These are phyloP conservation scores for Semnornis frantzii DNA, from an alignment of 2,113 vertebrate species.

Conservation along the genomic window DNA sequence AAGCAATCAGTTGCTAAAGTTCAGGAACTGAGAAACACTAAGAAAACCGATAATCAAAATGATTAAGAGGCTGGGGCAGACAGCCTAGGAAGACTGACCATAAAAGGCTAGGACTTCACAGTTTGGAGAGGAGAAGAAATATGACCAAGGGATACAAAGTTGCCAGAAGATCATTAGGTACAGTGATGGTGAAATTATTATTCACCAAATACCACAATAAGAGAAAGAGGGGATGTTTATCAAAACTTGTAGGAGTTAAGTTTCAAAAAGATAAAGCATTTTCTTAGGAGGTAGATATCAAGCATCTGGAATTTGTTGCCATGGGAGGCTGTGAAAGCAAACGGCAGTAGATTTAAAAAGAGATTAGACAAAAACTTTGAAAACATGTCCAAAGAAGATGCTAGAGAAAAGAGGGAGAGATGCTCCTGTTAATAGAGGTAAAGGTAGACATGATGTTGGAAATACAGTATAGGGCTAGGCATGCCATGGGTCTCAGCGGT, in stretches of 20 bases:
- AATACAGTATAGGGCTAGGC: not conserved
- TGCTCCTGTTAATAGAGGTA: not conserved
- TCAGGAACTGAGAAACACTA: not conserved
- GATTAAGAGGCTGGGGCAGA: not conserved
- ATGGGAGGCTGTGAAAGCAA: not conserved
- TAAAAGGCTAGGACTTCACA: not conserved
- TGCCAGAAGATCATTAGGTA: not conserved
- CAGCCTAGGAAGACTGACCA: not conserved
- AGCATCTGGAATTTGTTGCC: not conserved
- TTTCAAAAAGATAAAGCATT: not conserved
- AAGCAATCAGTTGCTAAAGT: not conserved
- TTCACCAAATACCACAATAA: not conserved
- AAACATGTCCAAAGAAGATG: not conserved
- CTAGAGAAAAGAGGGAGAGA: not conserved
- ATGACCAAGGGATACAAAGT: not conserved
- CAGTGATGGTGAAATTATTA: not conserved
- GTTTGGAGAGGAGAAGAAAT: not conserved
- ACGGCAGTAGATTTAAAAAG: not conserved
- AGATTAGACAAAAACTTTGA: not conserved
- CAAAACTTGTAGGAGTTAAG: not conserved
- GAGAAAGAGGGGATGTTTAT: not conserved
- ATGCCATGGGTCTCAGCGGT: accelerated
- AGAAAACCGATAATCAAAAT: not conserved
- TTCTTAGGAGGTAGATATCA: not conserved
- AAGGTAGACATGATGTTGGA: not conserved